These are phyloP conservation scores for Diprion similis DNA, from an alignment of 1,140 invertebrate genomes.

Conservation along the genomic window DNA sequence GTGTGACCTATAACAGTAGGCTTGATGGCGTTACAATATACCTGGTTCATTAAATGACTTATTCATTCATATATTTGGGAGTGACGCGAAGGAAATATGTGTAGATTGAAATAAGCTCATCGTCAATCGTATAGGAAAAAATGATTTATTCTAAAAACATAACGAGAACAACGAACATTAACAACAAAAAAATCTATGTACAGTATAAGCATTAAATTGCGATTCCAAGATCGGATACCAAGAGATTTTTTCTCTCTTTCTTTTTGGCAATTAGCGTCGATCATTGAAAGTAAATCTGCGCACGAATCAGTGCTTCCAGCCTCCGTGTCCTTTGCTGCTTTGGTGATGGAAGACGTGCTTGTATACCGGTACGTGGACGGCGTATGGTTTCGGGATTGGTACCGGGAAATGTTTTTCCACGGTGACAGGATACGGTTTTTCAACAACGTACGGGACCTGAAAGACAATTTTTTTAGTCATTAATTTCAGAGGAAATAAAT, in stretches of 20 bases:
- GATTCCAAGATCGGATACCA: too few species aligned
- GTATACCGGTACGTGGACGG: conserved; percentile 81
- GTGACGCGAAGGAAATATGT: too few species aligned
- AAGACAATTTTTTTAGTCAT: conserved; percentile 18
- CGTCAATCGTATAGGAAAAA: conserved; percentile 23
- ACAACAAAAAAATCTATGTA: conserved; percentile 16
- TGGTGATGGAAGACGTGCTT: conserved; percentile 81
- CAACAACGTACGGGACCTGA: conserved; percentile 76
- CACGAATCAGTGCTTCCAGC: conserved; percentile 48
- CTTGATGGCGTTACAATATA: too few species aligned
- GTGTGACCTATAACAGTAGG: too few species aligned
- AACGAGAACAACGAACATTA: conserved; percentile 8
- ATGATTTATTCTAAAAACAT: conserved; percentile 14
- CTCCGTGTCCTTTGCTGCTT: conserved; percentile 42
- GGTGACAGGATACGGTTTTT: conserved; percentile 79
- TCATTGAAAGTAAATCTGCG: neutral
- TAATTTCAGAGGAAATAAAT: conserved; percentile 1
- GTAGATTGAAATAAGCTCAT: too few species aligned
- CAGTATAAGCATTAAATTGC: conserved; percentile 8
- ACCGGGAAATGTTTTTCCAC: conserved; percentile 80
- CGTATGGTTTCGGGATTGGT: conserved; percentile 78
- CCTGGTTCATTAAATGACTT: too few species aligned
- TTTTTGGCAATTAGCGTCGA: conserved; percentile 16
- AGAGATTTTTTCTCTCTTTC: too few species aligned
- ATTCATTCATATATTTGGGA: too few species aligned